A percentile compares a stretch with the other conserved stretches of the same genome.
phyloP scores from a whole-genome alignment of 2,113 vertebrate genomes.

The Prunella fulvescens region DNA sequence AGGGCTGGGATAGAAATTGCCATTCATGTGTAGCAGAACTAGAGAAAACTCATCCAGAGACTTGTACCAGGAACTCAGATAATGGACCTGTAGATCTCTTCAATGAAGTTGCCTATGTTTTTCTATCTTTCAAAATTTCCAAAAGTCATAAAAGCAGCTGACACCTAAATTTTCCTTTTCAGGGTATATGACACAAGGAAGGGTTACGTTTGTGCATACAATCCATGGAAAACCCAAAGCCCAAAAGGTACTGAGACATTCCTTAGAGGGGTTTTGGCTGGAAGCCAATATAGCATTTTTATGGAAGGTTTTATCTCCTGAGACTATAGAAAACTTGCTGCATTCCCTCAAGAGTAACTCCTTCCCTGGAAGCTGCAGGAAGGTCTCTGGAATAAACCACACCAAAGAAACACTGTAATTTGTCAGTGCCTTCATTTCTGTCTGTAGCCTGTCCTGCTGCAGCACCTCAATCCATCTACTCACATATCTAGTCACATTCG shows the following conservation, averaged over 20 bases:
- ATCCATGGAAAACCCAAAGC: not conserved
- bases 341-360: not conserved
- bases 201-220: not conserved
- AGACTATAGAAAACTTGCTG: not conserved
- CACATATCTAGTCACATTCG: not conserved
- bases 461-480: slow-evolving; percentile 28
- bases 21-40: not conserved
- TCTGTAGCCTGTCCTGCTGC: not conserved
- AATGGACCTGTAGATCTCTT: not conserved
- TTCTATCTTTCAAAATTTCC: not conserved
- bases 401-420: not conserved
- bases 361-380: not conserved
- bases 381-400: not conserved
- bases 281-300: not conserved
- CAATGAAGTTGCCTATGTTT: not conserved
- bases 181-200: not conserved
- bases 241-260: not conserved
- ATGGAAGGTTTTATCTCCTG: not conserved
- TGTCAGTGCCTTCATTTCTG: not conserved
- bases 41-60: not conserved
- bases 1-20: not conserved
- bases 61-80: not conserved
- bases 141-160: not conserved
- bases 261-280: not conserved
- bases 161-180: not conserved